Conservation (phyloP, 2,797 vertebrate species). For the Siniperca obscura region DNA sequence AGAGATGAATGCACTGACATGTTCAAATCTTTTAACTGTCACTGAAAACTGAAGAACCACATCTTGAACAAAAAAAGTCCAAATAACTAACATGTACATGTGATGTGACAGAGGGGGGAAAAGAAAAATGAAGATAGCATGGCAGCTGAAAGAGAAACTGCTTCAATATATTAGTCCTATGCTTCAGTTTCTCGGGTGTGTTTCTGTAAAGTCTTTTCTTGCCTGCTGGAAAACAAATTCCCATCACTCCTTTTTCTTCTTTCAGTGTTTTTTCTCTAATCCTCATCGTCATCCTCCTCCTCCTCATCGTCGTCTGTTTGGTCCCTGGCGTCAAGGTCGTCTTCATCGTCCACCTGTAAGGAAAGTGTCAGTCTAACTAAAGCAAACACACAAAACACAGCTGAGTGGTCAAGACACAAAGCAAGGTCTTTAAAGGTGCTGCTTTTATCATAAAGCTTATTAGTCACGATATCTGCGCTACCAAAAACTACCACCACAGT, state of each 20-base stretch:
- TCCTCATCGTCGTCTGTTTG: conserved; percentile 88
- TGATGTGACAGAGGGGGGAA: conserved; percentile 35
- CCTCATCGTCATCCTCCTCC: conserved; percentile 85
- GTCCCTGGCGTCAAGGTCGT: conserved; percentile 92
- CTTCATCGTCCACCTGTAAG: conserved; percentile 94
- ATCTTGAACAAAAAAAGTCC: conserved; percentile 21
- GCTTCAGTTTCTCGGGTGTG: conserved; percentile 61
- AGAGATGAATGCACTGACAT: conserved; percentile 73
- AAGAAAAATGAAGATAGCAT: conserved; percentile 47
- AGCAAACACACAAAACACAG: conserved; percentile 58
- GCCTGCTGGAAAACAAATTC: conserved; percentile 30
- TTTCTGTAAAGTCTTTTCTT: conserved; percentile 58
- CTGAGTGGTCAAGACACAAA: conserved; percentile 37
- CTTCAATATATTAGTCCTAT: conserved; percentile 57
- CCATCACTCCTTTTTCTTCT: conserved; percentile 48
- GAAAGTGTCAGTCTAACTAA: conserved; percentile 69
- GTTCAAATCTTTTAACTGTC: conserved; percentile 21
- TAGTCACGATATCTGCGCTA: background rate
- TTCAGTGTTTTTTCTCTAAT: conserved; percentile 72
- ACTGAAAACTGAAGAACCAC: conserved; percentile 36
- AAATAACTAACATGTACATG: conserved; percentile 50
- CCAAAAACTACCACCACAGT: background rate
- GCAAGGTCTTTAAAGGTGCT: background rate
- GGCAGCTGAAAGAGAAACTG: conserved; percentile 66
- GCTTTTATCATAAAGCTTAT: background rate